Evolutionary conservation across 2,888 invertebrate species (phyloP).

Genomic region (Cephonodes hylas): DNA sequence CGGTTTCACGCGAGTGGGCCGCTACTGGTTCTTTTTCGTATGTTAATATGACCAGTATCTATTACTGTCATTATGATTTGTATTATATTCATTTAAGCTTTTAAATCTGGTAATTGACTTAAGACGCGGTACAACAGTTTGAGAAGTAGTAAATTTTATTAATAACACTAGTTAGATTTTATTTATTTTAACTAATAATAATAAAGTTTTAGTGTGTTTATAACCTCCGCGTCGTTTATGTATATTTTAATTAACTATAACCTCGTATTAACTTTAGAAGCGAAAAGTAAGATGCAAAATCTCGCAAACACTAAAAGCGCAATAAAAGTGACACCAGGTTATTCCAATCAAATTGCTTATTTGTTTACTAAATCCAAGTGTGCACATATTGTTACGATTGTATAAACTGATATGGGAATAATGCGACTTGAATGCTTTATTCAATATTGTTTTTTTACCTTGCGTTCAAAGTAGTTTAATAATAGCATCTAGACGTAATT

Average conservation of each 20-base stretch:
- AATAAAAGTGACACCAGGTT: neutral
- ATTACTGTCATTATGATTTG: conserved; percentile 41
- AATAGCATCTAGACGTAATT: conserved; percentile 28
- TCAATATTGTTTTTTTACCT: conserved; percentile 25
- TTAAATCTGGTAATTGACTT: neutral
- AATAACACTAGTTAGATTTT: neutral
- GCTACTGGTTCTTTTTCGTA: conserved; percentile 64
- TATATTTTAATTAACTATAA: neutral
- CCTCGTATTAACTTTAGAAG: neutral
- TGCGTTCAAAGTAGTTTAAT: conserved; percentile 15
- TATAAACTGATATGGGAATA: neutral
- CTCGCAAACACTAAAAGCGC: neutral
- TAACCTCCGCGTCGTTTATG: neutral
- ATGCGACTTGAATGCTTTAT: conserved; percentile 29
- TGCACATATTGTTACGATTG: neutral
- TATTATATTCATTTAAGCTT: conserved; percentile 32
- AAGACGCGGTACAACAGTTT: neutral
- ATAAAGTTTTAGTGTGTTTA: neutral
- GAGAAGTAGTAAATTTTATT: neutral
- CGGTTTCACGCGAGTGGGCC: conserved; percentile 74
- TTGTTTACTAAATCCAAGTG: neutral
- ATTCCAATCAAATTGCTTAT: neutral
- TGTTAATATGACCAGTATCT: conserved; percentile 58
- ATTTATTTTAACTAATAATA: neutral
- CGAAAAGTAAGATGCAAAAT: neutral